A percentile compares a stretch with the other conserved stretches of the same genome.
These are phyloP conservation scores for Smithornis capensis DNA, from an alignment of 2,113 vertebrate species.

Conservation along the genomic window DNA sequence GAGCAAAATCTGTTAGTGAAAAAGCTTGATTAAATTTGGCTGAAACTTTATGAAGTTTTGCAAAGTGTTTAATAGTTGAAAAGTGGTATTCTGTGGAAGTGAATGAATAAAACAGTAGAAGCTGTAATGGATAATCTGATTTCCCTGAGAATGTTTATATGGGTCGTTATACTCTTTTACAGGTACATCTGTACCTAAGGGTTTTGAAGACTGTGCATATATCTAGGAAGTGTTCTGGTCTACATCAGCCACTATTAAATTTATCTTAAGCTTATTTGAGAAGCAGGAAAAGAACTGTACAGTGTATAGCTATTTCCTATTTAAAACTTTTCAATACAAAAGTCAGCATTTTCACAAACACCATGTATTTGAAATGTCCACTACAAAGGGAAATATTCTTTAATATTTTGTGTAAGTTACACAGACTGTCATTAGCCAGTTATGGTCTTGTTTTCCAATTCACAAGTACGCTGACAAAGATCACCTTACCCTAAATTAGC, in stretches of 20 bases:
- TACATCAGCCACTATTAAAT: background rate
- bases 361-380: background rate
- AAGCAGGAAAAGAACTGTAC: background rate
- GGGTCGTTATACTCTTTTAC: background rate
- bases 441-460: background rate
- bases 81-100: background rate
- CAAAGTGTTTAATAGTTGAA: background rate
- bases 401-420: conserved; percentile 22
- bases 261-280: background rate
- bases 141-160: background rate
- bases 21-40: background rate
- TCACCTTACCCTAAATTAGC: conserved; percentile 36
- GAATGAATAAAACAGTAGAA: background rate
- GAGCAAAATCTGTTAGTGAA: background rate
- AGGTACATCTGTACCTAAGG: background rate
- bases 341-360: background rate
- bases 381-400: background rate
- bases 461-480: background rate
- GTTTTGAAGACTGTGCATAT: background rate
- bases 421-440: background rate
- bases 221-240: background rate
- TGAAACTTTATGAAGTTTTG: background rate
- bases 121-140: background rate
- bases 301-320: background rate
- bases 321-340: background rate